These are phyloP conservation scores for Spermophilus dauricus DNA, from an alignment of 2,113 vertebrate species.

Conservation along the genomic window DNA sequence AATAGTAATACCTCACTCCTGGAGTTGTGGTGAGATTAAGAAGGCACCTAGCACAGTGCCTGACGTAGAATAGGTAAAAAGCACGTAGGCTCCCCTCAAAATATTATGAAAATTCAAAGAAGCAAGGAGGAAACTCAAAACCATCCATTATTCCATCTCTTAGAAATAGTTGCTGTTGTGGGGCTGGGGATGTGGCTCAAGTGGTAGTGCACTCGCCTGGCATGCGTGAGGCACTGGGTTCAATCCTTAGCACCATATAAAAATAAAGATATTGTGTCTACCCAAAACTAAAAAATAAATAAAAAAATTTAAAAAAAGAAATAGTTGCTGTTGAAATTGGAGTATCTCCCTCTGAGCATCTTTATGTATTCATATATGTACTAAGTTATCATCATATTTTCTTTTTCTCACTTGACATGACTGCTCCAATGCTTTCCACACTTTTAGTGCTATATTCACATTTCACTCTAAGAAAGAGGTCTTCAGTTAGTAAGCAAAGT, in stretches of 20 bases:
- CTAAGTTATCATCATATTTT: neutral
- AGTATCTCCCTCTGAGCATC: neutral
- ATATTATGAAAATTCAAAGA: neutral
- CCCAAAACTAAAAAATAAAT: no score
- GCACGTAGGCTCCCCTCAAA: neutral
- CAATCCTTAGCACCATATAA: no score
- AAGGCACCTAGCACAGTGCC: neutral
- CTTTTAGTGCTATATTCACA: neutral
- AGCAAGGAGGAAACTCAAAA: neutral
- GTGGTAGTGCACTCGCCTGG: no score
- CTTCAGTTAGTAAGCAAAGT: slow-evolving; percentile 29
- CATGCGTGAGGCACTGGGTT: no score
- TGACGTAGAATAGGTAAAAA: slow-evolving; percentile 25
- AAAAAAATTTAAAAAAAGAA: neutral
- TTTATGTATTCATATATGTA: neutral
- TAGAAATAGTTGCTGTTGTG: neutral
- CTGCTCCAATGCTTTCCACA: neutral
- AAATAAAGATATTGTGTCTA: no score
- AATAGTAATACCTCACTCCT: neutral
- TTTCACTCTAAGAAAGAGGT: neutral
- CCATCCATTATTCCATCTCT: neutral
- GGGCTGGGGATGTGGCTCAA: no score
- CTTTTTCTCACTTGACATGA: neutral
- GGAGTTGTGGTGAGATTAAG: neutral
- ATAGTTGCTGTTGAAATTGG: neutral